Base-by-base conservation (phyloP, 2,888 invertebrate genomes). In the Fragum whitleyi region DNA sequence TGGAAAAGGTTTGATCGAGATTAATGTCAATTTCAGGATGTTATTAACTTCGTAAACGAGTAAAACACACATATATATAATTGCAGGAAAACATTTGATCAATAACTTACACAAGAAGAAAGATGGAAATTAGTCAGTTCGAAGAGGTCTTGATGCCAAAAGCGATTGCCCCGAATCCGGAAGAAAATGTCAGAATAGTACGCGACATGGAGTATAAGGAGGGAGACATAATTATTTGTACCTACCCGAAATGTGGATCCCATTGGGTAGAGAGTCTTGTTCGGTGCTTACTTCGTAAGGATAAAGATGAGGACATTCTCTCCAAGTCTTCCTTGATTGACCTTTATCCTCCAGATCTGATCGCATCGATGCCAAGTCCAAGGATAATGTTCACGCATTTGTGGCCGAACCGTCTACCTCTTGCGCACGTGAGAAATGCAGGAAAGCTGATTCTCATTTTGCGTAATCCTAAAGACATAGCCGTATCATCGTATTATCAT, bases 181-280 rank as follows among this genome's bases (percentile, higher is more conserved):
- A 61, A 32, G 7, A 61, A 26, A 61, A 61, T 14, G 23, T 61
- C 6, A 28, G 29, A 6, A 26, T 2, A 9, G 61, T 61, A 1
- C n/a, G 19, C 3, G 61, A 61, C 32, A 32, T 61, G 61, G 32
- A 61, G 6, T 32, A 61, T 32, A 61, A 32, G 19, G 61, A 28
- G 2, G 61, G 61, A 6, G 61, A 61, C 32, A 32, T 61, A 1
- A n/a, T 61, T 2, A 28, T 61, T 11, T 61, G 61, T 32, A 32
- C 29, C 29, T 61, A 61, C 26, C 61, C 61, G 1, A 61, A 32
- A 28, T 32, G 29, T 26, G 61, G 61, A 28, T 32, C 28, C 1
- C 61, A 61, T 32, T 61, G 61, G 61, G n/a, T n/a, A 16, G 61
- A 61, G 32, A 61, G 61, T 32, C n/a, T 61, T 11, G n/a, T 61